Evolutionary conservation across 2,888 invertebrate genomes (phyloP).

Genomic region (Tachina fera): DNA sequence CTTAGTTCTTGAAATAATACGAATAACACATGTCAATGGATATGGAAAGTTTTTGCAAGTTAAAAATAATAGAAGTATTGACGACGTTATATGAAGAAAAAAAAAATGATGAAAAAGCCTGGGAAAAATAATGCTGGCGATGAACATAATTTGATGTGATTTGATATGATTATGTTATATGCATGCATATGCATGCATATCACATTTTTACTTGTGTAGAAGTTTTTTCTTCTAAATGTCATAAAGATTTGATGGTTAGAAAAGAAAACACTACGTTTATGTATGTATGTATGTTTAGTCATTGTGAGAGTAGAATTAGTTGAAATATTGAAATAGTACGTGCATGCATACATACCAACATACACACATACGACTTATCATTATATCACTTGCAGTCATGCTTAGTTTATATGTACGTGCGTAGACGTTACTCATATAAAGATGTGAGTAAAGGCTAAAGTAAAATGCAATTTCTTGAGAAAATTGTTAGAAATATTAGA

Average conservation of each 20-base stretch:
- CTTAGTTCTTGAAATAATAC: slow-evolving; percentile 33
- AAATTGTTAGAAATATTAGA: slow-evolving; percentile 35
- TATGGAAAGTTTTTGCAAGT: slow-evolving; percentile 31
- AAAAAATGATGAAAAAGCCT: slow-evolving; percentile 15
- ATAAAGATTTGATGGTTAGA: background rate
- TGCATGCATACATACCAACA: background rate
- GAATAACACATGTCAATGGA: slow-evolving; percentile 39
- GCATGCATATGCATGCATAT: slow-evolving; percentile 49
- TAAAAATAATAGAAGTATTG: slow-evolving; percentile 12
- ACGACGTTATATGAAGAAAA: background rate
- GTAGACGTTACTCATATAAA: background rate
- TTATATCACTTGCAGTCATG: background rate
- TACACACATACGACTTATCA: background rate
- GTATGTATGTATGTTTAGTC: too few relatives aligned
- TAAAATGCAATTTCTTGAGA: slow-evolving; percentile 11
- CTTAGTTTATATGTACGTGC: background rate
- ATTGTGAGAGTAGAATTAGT: background rate
- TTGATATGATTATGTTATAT: slow-evolving; percentile 56
- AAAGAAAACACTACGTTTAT: background rate
- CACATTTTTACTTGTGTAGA: background rate
- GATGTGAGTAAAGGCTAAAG: too few relatives aligned
- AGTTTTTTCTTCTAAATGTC: slow-evolving; percentile 9
- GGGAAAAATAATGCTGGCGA: slow-evolving; percentile 47
- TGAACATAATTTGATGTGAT: slow-evolving; percentile 62
- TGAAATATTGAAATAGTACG: background rate